phyloP scores from a whole-genome alignment of 1,140 invertebrate genomes.

The Steinernema khuongi region DNA sequence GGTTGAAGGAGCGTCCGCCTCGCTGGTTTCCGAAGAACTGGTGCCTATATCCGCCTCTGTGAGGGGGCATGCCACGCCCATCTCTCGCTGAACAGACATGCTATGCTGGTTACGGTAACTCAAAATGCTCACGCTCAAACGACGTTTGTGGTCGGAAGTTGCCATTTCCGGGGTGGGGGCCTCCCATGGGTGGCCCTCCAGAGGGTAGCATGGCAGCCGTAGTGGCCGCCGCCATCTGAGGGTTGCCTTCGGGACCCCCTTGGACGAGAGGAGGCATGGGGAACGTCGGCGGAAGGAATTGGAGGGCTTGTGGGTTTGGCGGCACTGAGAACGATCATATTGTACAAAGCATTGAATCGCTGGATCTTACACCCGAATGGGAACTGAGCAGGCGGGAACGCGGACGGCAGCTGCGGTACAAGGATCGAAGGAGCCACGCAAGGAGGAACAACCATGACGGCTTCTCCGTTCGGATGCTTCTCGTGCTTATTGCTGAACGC shows the following conservation, averaged over 20 bases:
- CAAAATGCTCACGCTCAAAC: background rate
- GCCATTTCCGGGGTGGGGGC: too few species aligned
- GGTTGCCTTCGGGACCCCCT: background rate
- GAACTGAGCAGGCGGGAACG: slow-evolving; percentile 14
- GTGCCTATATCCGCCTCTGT: background rate
- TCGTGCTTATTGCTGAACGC: slow-evolving; percentile 12
- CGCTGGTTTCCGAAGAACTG: background rate
- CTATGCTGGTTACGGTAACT: background rate
- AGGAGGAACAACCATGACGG: slow-evolving; percentile 13
- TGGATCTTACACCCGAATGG: slow-evolving; percentile 13
- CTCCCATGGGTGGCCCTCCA: background rate
- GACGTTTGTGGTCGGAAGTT: background rate
- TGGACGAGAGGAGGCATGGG: slow-evolving; percentile 17
- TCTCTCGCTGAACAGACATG: background rate
- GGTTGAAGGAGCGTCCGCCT: background rate
- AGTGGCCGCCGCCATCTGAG: background rate
- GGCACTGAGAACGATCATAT: background rate
- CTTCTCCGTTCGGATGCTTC: slow-evolving; percentile 19
- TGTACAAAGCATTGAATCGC: background rate
- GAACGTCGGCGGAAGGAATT: background rate
- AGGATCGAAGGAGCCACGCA: background rate
- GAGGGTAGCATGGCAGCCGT: background rate
- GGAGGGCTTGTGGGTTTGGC: background rate
- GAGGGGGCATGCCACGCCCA: background rate
- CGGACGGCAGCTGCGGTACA: background rate